Conservation (phyloP, 1,140 invertebrate genomes). For the Chrysomallon squamiferum region DNA sequence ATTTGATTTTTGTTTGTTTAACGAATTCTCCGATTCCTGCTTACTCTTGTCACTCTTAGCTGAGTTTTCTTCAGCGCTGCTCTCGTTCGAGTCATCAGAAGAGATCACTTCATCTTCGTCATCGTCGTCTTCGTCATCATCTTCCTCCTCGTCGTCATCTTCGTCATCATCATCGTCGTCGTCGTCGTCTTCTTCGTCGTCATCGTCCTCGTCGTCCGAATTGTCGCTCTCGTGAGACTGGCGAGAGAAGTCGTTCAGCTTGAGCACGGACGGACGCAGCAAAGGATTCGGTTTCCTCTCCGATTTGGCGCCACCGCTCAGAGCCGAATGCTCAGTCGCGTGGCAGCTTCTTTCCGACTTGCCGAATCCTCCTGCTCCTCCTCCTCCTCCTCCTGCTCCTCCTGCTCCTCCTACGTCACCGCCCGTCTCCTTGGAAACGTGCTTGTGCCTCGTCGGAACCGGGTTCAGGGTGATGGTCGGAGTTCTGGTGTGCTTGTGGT, state of each 20-base stretch:
- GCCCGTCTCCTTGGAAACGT: too few species aligned
- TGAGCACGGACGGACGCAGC: not conserved
- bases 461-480: not conserved
- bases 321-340: not conserved
- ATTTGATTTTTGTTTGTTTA: not conserved
- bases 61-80: conserved; percentile 21
- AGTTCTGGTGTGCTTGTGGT: not conserved
- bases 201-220: conserved; percentile 15
- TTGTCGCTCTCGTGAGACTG: conserved; percentile 6
- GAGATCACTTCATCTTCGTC: not conserved
- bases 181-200: conserved; percentile 26
- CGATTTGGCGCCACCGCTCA: not conserved
- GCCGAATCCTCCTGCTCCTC: not conserved
- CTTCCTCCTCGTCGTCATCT: conserved; percentile 21
- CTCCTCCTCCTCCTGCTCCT: not conserved
- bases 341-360: not conserved
- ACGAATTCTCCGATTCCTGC: too few species aligned
- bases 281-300: not conserved
- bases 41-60: conserved; percentile 17
- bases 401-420: not conserved
- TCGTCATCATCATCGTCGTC: conserved; percentile 13
- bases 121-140: conserved; percentile 24
- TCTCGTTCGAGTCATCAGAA: conserved; percentile 23
- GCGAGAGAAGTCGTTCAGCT: conserved; percentile 10
- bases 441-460: too few species aligned